A percentile compares a stretch with the other conserved stretches of the same genome.
phyloP scores from a whole-genome alignment of 2,888 invertebrate species.

The Volucella bombylans region DNA sequence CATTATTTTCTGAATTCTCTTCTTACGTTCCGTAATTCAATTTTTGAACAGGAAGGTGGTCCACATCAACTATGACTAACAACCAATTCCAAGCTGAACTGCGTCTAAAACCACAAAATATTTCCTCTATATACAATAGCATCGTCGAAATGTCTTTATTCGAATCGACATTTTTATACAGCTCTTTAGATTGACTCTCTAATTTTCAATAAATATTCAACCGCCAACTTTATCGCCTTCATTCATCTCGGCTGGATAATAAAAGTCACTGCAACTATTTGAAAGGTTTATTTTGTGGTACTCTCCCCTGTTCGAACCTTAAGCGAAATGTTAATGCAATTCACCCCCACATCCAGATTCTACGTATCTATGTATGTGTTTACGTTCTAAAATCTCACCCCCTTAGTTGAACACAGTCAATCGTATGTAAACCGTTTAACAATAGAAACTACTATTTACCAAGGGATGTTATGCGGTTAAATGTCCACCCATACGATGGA shows the following conservation, averaged over 20 bases:
- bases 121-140: not conserved
- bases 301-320: not conserved
- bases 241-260: conserved; percentile 28
- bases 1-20: too few species aligned
- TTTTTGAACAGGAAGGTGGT: too few species aligned
- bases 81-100: too few species aligned
- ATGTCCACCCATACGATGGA: conserved; percentile 54
- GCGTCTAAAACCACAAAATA: too few species aligned
- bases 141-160: not conserved
- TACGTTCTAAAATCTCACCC: conserved; percentile 31
- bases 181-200: conserved; percentile 16
- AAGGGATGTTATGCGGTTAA: conserved; percentile 50
- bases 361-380: conserved; percentile 22
- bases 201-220: conserved; percentile 65
- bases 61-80: too few species aligned
- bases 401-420: conserved; percentile 46
- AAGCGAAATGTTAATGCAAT: conserved; percentile 30
- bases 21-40: too few species aligned
- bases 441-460: conserved; percentile 67
- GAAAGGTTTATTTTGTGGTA: conserved; percentile 35
- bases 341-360: not conserved
- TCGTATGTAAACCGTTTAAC: conserved; percentile 71
- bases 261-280: conserved; percentile 53
- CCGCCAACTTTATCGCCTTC: conserved; percentile 32
- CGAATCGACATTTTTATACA: not conserved